Evolutionary conservation across 2,888 invertebrate genomes (phyloP).

Genomic region (Spilarctia lutea): DNA sequence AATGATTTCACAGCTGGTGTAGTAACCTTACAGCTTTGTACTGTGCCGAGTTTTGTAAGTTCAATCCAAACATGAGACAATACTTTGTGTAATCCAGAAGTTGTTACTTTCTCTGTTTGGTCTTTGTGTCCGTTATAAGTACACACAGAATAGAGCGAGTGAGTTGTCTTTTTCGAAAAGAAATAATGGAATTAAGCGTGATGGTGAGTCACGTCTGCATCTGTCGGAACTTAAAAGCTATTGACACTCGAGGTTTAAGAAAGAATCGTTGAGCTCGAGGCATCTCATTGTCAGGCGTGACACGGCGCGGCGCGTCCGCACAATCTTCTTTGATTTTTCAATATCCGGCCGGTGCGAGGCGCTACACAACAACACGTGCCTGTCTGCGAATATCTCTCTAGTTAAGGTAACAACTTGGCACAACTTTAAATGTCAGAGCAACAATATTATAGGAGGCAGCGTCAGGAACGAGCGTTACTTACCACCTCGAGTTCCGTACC

Average conservation of each 20-base stretch:
- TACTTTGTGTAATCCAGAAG: neutral
- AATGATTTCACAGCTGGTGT: too few species aligned
- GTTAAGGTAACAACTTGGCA: conserved; percentile 20
- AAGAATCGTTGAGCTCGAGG: conserved; percentile 4
- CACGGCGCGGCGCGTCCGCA: conserved; percentile 7
- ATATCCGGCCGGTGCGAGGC: conserved; percentile 37
- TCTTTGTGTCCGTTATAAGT: too few species aligned
- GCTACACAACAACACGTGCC: conserved; percentile 25
- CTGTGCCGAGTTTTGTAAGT: too few species aligned
- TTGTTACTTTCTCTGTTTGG: too few species aligned
- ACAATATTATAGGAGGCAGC: neutral
- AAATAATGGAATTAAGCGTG: neutral
- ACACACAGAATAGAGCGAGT: too few species aligned
- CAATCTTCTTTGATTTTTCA: conserved; percentile 33
- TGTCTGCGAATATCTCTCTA: conserved; percentile 20
- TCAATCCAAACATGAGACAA: too few species aligned
- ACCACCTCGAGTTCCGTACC: neutral
- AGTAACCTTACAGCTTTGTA: too few species aligned
- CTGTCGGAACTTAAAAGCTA: neutral
- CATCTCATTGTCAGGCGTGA: conserved; percentile 4
- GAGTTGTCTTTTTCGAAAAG: too few species aligned
- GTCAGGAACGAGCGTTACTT: neutral
- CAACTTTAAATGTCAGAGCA: conserved; percentile 9
- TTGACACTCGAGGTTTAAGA: neutral
- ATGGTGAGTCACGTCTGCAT: neutral